Percentiles rank a stretch among this genome's conserved stretches.
phyloP scores from a whole-genome alignment of 2,113 vertebrate genomes.

The Malurus melanocephalus region DNA sequence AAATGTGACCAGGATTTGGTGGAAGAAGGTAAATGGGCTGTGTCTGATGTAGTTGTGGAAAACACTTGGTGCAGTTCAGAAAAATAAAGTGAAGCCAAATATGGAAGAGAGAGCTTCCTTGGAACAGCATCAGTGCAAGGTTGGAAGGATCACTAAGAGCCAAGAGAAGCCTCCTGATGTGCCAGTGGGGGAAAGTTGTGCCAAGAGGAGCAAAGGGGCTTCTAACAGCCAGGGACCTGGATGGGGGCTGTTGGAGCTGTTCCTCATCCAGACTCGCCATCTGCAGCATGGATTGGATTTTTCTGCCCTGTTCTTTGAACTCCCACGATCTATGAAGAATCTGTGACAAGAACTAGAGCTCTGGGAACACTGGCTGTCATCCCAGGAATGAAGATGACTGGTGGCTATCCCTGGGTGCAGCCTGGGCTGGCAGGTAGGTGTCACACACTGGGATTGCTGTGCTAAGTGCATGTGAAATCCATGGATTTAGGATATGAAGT shows the following conservation, averaged over 20 bases:
- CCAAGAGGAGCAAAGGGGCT: not conserved
- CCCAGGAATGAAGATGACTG: not conserved
- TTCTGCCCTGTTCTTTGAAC: not conserved
- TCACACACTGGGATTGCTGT: not conserved
- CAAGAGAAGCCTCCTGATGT: not conserved
- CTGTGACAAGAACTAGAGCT: not conserved
- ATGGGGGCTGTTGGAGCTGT: not conserved
- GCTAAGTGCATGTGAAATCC: fast-evolving
- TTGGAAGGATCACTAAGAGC: not conserved
- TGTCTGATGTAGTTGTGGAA: not conserved
- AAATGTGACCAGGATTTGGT: not conserved
- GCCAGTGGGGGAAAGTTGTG: fast-evolving
- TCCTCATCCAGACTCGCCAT: not conserved
- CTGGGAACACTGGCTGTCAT: not conserved
- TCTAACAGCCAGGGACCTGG: not conserved
- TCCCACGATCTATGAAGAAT: fast-evolving
- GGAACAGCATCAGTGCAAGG: not conserved
- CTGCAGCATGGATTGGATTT: not conserved
- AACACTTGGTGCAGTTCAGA: not conserved
- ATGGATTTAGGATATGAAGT: not conserved
- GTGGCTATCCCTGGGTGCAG: not conserved
- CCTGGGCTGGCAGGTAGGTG: not conserved
- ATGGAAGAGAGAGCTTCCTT: not conserved
- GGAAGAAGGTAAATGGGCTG: not conserved
- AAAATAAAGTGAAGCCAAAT: not conserved